phyloP scores from a whole-genome alignment of 2,888 invertebrate genomes.

The Lepeophtheirus nordmannii region DNA sequence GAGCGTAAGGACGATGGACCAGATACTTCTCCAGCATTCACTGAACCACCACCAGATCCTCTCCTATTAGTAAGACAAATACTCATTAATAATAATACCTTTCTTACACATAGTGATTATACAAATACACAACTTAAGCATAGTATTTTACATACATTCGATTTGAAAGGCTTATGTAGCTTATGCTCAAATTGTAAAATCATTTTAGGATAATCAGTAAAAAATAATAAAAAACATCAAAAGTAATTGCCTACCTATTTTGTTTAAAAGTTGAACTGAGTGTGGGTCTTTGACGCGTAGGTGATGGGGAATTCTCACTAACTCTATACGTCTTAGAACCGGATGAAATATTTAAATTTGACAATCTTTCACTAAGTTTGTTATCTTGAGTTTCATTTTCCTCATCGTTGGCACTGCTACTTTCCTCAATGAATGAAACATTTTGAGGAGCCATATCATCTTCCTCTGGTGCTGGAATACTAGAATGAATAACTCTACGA shows the following conservation, averaged over 20 bases:
- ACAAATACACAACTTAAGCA: too few relatives aligned
- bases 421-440: conserved; percentile 65
- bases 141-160: too few relatives aligned
- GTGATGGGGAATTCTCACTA: conserved; percentile 11
- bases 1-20: conserved; percentile 21
- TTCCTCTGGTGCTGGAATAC: conserved; percentile 50
- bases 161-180: background rate
- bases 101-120: too few relatives aligned
- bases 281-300: conserved; percentile 10
- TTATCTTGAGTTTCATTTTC: background rate
- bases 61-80: background rate
- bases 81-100: too few relatives aligned
- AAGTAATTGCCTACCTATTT: conserved; percentile 1
- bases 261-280: conserved; percentile 22
- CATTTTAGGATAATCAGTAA: too few relatives aligned
- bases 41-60: conserved; percentile 17
- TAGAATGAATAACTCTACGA: conserved; percentile 38
- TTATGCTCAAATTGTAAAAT: background rate
- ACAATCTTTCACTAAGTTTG: conserved; percentile 42
- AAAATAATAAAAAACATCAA: background rate
- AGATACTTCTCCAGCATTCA: conserved; percentile 22
- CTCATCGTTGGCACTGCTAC: conserved; percentile 11
- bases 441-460: conserved; percentile 86
- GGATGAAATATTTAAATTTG: conserved; percentile 65
- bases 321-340: conserved; percentile 54